phyloP scores from a whole-genome alignment of 2,113 vertebrate genomes.

The Bos indicus region DNA sequence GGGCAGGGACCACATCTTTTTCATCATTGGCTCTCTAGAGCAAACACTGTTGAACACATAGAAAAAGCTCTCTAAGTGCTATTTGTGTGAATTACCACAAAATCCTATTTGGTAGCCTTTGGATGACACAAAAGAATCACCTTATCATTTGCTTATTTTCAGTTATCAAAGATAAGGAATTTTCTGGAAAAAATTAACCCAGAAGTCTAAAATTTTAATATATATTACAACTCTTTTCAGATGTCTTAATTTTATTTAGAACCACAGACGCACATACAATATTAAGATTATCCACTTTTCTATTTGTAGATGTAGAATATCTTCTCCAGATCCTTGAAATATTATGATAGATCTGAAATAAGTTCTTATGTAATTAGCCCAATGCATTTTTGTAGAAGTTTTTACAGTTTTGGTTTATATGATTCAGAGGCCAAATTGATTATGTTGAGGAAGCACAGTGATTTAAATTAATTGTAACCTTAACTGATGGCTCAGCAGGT shows the following conservation, averaged over 20 bases:
- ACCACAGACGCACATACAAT: not conserved
- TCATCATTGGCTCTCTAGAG: not conserved
- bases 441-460: slow-evolving; percentile 32
- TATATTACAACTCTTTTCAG: not conserved
- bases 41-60: not conserved
- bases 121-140: not conserved
- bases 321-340: not conserved
- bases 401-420: slow-evolving; percentile 42
- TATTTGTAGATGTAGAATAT: not conserved
- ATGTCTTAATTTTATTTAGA: slow-evolving; percentile 17
- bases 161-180: not conserved
- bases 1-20: not conserved
- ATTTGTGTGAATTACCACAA: not conserved
- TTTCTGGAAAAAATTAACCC: not conserved
- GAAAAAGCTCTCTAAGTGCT: not conserved
- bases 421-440: slow-evolving; percentile 27
- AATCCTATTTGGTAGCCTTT: not conserved
- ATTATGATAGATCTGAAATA: not conserved
- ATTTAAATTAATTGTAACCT: slow-evolving; percentile 53
- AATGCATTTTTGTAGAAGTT: not conserved
- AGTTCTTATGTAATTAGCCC: slow-evolving; percentile 43
- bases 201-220: not conserved
- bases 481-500: not conserved
- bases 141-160: not conserved
- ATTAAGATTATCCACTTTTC: not conserved